These are phyloP conservation scores for Cyanoramphus novaezelandiae DNA, from an alignment of 2,113 vertebrate genomes.

Conservation along the genomic window DNA sequence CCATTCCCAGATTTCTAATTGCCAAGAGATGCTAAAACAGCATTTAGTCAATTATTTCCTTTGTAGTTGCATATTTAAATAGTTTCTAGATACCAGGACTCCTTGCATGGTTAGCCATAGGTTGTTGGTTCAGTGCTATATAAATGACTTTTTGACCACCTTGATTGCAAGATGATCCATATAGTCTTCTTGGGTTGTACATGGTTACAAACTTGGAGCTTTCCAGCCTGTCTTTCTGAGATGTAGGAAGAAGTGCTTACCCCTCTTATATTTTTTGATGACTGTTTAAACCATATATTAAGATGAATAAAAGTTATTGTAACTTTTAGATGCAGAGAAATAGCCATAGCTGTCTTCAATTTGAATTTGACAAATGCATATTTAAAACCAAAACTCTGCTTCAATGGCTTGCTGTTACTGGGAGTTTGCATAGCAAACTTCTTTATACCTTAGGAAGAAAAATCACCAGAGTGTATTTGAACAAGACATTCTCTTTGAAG, in stretches of 20 bases:
- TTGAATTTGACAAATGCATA: not conserved
- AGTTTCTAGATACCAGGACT: not conserved
- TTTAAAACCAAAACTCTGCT: not conserved
- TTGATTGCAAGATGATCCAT: not conserved
- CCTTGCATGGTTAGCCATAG: not conserved
- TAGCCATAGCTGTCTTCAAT: not conserved
- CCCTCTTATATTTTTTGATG: not conserved
- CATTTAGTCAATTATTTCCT: not conserved
- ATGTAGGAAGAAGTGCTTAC: not conserved
- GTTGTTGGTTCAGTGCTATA: not conserved
- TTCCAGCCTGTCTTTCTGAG: not conserved
- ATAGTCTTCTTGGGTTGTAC: not conserved
- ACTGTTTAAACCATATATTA: not conserved
- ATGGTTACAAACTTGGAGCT: accelerated
- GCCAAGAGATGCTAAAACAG: not conserved
- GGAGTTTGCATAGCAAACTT: not conserved
- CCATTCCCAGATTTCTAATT: not conserved
- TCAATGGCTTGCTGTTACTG: not conserved
- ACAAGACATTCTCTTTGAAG: not conserved
- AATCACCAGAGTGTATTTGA: not conserved
- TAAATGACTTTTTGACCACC: not conserved
- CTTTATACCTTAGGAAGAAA: not conserved
- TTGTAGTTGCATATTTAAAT: not conserved
- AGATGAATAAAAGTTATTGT: not conserved
- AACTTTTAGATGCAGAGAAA: not conserved